phyloP scores from a whole-genome alignment of 2,888 invertebrate genomes.

The Acrocyrtus sp. region DNA sequence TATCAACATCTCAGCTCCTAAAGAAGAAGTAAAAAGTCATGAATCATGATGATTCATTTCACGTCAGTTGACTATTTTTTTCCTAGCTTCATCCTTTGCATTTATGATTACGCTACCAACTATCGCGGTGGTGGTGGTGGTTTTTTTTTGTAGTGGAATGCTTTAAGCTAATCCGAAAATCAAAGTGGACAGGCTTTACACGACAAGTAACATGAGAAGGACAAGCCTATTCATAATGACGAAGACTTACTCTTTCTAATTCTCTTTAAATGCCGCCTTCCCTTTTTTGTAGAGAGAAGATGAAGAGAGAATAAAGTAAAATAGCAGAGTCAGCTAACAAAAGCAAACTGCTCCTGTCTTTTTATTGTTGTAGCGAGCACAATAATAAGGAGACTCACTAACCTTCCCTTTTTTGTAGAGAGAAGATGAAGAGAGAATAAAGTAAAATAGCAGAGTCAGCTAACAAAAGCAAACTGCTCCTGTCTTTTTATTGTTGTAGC shows the following conservation, averaged over 20 bases:
- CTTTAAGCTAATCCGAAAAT: constrained; percentile 39
- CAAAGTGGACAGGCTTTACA: constrained; percentile 38
- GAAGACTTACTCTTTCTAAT: not conserved
- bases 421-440: not conserved
- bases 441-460: too few relatives aligned
- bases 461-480: not conserved
- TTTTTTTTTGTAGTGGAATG: not conserved
- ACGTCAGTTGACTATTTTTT: constrained; percentile 37
- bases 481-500: not conserved
- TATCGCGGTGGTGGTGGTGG: not conserved
- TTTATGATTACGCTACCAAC: not conserved
- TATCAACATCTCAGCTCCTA: not conserved
- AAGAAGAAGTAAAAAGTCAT: constrained; percentile 9
- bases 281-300: not conserved
- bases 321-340: too few relatives aligned
- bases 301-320: not conserved
- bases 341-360: not conserved
- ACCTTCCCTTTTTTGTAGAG: not conserved
- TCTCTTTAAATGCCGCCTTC: not conserved
- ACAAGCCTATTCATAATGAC: constrained; percentile 22
- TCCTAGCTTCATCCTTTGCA: not conserved
- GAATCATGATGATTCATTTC: constrained; percentile 42
- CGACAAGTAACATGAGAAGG: constrained; percentile 37
- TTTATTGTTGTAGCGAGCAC: not conserved
- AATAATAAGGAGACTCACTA: too few relatives aligned